Evolutionary conservation across 2,797 vertebrate species (phyloP).

Genomic region (Numenius phaeopus): DNA sequence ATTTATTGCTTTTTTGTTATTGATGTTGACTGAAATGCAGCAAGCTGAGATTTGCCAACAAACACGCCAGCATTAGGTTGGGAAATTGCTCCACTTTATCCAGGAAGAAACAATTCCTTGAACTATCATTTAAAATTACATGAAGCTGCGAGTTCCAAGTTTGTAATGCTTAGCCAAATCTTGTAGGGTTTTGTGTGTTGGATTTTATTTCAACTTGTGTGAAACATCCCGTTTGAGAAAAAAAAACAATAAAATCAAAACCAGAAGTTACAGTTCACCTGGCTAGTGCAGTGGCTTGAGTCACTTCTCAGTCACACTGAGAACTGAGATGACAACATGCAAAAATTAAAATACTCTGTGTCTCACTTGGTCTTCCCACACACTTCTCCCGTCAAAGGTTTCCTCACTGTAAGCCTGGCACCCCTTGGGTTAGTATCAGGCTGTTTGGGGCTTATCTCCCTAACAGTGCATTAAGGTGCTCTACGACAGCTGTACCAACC

Average conservation of each 20-base stretch:
- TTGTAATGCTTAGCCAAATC: neutral
- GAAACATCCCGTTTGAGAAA: neutral
- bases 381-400: neutral
- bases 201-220: neutral
- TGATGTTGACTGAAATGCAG: neutral
- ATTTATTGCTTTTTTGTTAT: neutral
- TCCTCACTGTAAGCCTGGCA: neutral
- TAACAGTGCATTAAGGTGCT: neutral
- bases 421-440: neutral
- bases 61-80: neutral
- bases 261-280: neutral
- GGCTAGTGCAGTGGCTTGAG: neutral
- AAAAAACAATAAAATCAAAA: neutral
- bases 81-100: neutral
- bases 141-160: neutral
- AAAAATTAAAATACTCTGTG: neutral
- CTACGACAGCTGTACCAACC: rapidly evolving
- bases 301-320: neutral
- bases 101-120: neutral
- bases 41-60: neutral
- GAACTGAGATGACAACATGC: neutral
- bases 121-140: neutral
- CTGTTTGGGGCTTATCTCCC: neutral
- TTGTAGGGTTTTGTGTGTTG: neutral
- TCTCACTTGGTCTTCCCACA: neutral